Evolutionary conservation across 2,888 invertebrate species (phyloP).

Genomic region (Yponomeuta sedellus): DNA sequence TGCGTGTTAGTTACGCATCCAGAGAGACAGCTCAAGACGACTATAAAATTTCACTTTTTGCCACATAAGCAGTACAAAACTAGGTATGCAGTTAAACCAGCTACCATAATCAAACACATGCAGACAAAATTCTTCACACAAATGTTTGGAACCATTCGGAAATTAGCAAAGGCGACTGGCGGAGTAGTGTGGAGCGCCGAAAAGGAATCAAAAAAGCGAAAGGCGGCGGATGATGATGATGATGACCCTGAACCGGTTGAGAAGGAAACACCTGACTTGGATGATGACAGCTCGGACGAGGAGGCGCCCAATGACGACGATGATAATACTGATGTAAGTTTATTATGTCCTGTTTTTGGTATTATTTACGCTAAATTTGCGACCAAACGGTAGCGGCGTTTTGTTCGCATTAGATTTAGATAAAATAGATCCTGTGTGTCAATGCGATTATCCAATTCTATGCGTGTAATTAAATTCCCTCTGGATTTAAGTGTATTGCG

Average conservation of each 20-base stretch:
- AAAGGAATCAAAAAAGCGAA: conserved; percentile 37
- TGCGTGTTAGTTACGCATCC: conserved; percentile 76
- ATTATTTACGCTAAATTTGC: too few relatives aligned
- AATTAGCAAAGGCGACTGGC: conserved; percentile 71
- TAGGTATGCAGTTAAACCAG: conserved; percentile 83
- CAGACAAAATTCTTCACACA: conserved; percentile 82
- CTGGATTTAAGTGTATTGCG: background rate
- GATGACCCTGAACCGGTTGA: conserved; percentile 44
- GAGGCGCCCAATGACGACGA: conserved; percentile 78
- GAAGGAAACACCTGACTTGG: conserved; percentile 35
- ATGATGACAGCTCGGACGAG: conserved; percentile 79
- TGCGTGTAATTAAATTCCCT: background rate
- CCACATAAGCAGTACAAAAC: conserved; percentile 84
- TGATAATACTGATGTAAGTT: conserved; percentile 65
- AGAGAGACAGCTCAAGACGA: conserved; percentile 78
- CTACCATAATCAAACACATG: conserved; percentile 83
- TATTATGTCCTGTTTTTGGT: background rate
- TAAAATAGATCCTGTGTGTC: too few relatives aligned
- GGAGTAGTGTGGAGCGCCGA: conserved; percentile 71
- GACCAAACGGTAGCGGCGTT: too few relatives aligned
- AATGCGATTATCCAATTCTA: too few relatives aligned
- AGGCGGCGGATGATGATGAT: conserved; percentile 51
- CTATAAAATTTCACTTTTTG: conserved; percentile 83
- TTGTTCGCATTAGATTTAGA: too few relatives aligned
- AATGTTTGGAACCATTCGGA: conserved; percentile 79